Base-by-base conservation (phyloP, 2,888 invertebrate species). In the Biston betularia region DNA sequence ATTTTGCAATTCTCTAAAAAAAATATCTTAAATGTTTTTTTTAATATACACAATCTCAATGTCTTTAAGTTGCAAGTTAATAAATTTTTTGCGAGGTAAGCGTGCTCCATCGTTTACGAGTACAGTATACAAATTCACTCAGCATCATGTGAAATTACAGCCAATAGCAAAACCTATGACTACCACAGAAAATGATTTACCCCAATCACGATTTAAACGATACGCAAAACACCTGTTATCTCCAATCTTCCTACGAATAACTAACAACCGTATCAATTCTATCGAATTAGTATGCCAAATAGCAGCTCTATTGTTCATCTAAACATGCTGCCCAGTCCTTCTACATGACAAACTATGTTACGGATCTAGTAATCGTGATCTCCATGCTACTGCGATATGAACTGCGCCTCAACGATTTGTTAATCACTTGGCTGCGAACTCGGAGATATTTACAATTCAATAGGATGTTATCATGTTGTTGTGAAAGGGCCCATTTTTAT, bases 321-420 rank as follows among this genome's bases (percentile, higher is more conserved):
- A 8, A 14, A 65, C 56, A 61, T 58, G 55, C 14, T n/a, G 52
- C 60, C 44, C 48, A 45, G 44, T 63, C 58, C 58, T 58, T 50
- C 50, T 61, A 70, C 70, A 73, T 48, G 63, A 48, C 46, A 46
- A 56, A 50, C 62, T 64, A 54, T 67, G 64, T 68, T 60, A 65
- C 67, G 70, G 67, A 73, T 69, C 70, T 71, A 34, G 35, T 35
- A 56, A 46, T 72, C 72, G 71, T 72, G 73, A 70, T 63, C 70
- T 63, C 53, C 40, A 50, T 45, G 53, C 9, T 10, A n/a, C 56
- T 15, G 35, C 6, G 8, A 52, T 56, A 52, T 52, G 15, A 55
- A 45, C 52, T 52, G 56, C 34, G 34, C 15, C 8, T 14, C 42
- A 42, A 53, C 38, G 9, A 65, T 57, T 56, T 52, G 55, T 61